These are phyloP conservation scores for Dolichallabes microphthalmus DNA, from an alignment of 2,113 vertebrate genomes.

Conservation along the genomic window DNA sequence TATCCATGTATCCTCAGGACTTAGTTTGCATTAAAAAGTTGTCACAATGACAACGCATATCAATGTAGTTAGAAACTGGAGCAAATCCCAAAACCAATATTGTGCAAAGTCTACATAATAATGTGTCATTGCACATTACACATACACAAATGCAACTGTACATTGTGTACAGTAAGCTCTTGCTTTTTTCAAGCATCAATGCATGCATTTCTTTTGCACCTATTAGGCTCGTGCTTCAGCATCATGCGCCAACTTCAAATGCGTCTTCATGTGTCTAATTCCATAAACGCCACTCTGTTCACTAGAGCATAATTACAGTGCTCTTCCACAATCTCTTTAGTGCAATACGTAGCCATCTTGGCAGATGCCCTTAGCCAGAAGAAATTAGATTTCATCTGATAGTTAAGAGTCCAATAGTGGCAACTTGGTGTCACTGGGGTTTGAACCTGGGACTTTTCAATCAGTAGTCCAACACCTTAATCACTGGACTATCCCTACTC, in stretches of 20 bases:
- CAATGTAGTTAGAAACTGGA: too few relatives aligned
- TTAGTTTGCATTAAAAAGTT: background rate
- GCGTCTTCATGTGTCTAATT: background rate
- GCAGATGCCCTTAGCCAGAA: background rate
- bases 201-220: background rate
- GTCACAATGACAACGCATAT: too few relatives aligned
- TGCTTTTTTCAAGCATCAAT: too few relatives aligned
- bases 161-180: background rate
- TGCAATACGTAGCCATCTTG: background rate
- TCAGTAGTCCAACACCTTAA: too few relatives aligned
- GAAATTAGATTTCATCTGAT: too few relatives aligned
- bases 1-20: background rate
- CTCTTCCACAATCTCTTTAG: background rate
- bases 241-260: background rate
- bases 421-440: too few relatives aligned
- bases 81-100: too few relatives aligned
- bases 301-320: background rate
- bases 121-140: background rate
- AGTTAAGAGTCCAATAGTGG: too few relatives aligned
- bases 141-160: background rate
- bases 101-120: too few relatives aligned
- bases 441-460: too few relatives aligned
- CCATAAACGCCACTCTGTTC: background rate
- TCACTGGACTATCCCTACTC: too few relatives aligned
- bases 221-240: background rate